Evolutionary conservation across 2,113 vertebrate species (phyloP).

Genomic region (Siphamia tubifer): DNA sequence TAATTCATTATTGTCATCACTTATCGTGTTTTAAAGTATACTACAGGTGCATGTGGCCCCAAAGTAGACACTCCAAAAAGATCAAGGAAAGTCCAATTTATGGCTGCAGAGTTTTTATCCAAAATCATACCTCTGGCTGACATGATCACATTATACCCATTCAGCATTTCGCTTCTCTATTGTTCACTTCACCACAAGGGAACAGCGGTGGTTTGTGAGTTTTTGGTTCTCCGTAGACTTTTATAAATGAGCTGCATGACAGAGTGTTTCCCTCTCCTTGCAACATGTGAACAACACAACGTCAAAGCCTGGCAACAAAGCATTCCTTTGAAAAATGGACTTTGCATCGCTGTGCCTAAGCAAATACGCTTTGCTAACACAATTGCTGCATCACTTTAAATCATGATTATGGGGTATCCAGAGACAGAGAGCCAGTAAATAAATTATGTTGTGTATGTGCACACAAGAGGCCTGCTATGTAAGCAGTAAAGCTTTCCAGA

Average conservation of each 20-base stretch:
- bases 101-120: background rate
- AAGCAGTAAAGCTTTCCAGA: slow-evolving; percentile 21
- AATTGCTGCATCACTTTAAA: slow-evolving; percentile 37
- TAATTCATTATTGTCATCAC: background rate
- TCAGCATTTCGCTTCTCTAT: slow-evolving; percentile 6
- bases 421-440: slow-evolving; percentile 13
- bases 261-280: slow-evolving; percentile 5
- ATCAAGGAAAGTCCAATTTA: background rate
- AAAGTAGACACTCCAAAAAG: background rate
- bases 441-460: slow-evolving; percentile 6
- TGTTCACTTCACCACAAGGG: background rate
- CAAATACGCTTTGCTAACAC: slow-evolving; percentile 46
- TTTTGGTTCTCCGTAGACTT: slow-evolving; percentile 22
- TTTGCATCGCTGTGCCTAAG: slow-evolving; percentile 38
- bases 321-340: slow-evolving; percentile 35
- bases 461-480: background rate
- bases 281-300: slow-evolving; percentile 21
- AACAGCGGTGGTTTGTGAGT: background rate
- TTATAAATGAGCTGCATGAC: slow-evolving; percentile 45
- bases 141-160: background rate
- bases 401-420: slow-evolving; percentile 42
- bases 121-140: background rate
- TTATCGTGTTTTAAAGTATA: background rate
- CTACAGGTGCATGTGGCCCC: background rate
- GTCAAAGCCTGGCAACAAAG: slow-evolving; percentile 38